Base-by-base conservation (phyloP, 2,888 invertebrate species). In the Trissolcus japonicus region DNA sequence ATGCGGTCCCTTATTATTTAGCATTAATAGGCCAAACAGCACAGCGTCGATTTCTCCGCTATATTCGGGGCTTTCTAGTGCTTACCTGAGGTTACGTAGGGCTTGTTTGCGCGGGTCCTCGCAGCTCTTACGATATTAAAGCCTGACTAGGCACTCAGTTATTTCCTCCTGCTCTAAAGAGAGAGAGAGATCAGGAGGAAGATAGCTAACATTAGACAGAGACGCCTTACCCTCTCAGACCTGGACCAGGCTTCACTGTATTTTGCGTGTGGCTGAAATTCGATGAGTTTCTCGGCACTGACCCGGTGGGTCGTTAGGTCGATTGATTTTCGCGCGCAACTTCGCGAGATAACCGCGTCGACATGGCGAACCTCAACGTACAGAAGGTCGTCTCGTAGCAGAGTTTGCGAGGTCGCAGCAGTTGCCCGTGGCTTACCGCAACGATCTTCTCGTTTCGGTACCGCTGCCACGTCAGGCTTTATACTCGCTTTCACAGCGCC, bases 1-100 rank as follows among this genome's bases (percentile, higher is more conserved):
- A 89, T 88, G 88, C 87, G 85, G 85, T 83, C 85, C 85, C 87
- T 87, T 87, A 89, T 89, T 89, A 88, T 88, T 87, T 86, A 84
- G 85, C 85, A 86, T 86, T 88, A 89, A 88, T 88, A 86, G 87
- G 83, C 85, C 80, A 83, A 80, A 81, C 76, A 66, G 51, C 46
- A 46, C 6, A 62, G 62, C 71, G 62, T 77, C 72, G 65, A 67
- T 72, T 71, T 67, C 74, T 72, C 77, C 54, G 59, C 57, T 69
- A 72, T 76, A 78, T 62, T 71, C 71, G 69, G 80, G 80, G 86
- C 86, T 86, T 86, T 86, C 81, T 81, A 85, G 85, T 85, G 86
- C 87, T 88, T 87, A 88, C 85, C 82, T 83, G 81, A 81, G 84
- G 83, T 84, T 85, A 82, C 82, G 83, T 82, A 80, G 76, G 83